phyloP scores from a whole-genome alignment of 2,797 vertebrate species.

The Diplodus puntazzo region DNA sequence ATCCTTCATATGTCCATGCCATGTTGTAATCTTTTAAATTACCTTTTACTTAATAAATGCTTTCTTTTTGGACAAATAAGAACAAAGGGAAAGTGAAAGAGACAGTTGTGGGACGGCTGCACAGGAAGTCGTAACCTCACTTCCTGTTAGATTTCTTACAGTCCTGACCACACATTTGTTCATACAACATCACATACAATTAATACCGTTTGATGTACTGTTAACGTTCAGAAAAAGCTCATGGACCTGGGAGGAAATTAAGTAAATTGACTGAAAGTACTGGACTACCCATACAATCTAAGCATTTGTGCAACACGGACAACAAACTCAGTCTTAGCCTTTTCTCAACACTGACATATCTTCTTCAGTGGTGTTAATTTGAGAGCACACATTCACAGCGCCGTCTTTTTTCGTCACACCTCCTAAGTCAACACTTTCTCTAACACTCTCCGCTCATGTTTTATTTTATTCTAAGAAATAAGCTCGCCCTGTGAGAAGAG shows the following conservation, averaged over 20 bases:
- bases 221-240: background rate
- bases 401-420: background rate
- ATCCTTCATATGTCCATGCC: background rate
- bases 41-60: background rate
- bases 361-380: background rate
- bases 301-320: background rate
- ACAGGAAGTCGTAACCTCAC: slow-evolving; percentile 38
- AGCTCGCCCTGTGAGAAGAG: background rate
- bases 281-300: background rate
- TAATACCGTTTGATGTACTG: background rate
- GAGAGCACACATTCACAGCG: background rate
- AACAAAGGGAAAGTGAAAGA: background rate
- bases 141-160: slow-evolving; percentile 29
- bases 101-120: background rate
- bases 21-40: background rate
- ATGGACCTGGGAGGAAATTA: no score
- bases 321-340: background rate
- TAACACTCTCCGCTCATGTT: background rate
- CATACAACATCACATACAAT: background rate
- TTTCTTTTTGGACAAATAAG: background rate
- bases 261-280: background rate
- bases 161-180: background rate
- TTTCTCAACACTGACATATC: background rate
- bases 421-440: slow-evolving; percentile 4
- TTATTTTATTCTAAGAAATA: background rate